A percentile compares a stretch with the other conserved stretches of the same genome.
phyloP scores from a whole-genome alignment of 2,113 vertebrate genomes.

The Boleophthalmus pectinirostris region DNA sequence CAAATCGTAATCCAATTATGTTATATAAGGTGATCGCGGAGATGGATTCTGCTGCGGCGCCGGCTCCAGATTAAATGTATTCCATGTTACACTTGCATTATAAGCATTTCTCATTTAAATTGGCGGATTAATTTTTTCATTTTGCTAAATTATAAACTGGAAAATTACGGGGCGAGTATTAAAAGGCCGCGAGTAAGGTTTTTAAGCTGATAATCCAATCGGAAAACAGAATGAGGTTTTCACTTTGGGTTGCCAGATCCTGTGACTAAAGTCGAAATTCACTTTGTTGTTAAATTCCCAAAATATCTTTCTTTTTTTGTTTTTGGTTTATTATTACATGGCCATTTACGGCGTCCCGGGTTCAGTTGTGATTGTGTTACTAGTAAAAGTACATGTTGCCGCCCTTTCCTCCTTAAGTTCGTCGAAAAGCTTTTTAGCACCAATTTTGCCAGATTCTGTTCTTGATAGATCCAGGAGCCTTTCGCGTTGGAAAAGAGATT shows the following conservation, averaged over 20 bases:
- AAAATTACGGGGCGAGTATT: neutral
- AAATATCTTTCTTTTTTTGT: too few relatives aligned
- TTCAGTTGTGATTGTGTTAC: too few relatives aligned
- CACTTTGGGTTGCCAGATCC: neutral
- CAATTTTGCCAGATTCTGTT: neutral
- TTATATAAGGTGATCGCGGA: neutral
- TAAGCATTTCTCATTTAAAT: neutral
- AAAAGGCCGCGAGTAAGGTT: neutral
- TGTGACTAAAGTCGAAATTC: neutral
- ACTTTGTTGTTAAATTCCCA: neutral
- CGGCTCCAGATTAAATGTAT: neutral
- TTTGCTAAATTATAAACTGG: neutral
- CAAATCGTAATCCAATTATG: slow-evolving; percentile 8
- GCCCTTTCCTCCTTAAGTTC: too few relatives aligned
- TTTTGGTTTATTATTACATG: too few relatives aligned
- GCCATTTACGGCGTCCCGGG: too few relatives aligned
- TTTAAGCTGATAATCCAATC: slow-evolving; percentile 2
- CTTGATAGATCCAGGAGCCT: neutral
- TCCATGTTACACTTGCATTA: neutral
- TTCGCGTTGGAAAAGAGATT: neutral
- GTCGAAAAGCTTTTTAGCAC: neutral
- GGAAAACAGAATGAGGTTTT: neutral
- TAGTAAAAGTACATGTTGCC: too few relatives aligned
- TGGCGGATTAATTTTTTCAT: neutral
- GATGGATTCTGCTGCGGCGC: slow-evolving; percentile 21